Base-by-base conservation (phyloP, 1,140 invertebrate genomes). In the Palaemon carinicauda region DNA sequence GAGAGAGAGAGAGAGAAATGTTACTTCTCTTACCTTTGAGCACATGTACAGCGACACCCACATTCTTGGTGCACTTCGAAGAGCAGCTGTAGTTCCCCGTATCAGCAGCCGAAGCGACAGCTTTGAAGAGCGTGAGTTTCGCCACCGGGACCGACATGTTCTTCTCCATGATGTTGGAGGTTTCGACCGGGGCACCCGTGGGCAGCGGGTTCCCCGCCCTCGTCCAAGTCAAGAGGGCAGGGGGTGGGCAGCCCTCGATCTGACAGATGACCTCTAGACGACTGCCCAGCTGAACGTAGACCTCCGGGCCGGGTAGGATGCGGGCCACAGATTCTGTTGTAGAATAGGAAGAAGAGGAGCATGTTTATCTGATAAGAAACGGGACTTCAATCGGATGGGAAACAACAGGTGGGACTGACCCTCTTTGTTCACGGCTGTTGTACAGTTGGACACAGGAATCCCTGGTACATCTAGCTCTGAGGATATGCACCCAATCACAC, bases 11-110 rank as follows among this genome's bases (percentile, higher is more conserved):
- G 41, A 41, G 41, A 41, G 41, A 1, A 7, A 41, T 7, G 12
- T 41, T 9, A 41, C 12, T 24, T n/a, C 65, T 15, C 84, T 4
- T 31, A 87, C 84, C 84, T 87, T 71, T 60, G 9, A 87, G 41
- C 9, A 87, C 84, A 56, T 87, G 84, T 15, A 87, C 84, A 3
- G 84, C 80, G 14, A 87, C 84, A 33, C 80, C 80, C 9, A 80
- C 54, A 21, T 50, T 53, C 7, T 75, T 75, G 3, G 84, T 87
- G 54, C 84, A 87, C 56, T 75, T 77, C 15, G 84, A 87, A 15
- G 84, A 79, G 77, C 84, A 87, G 17, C 74, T 77, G 77, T 80
- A 80, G 21, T 29, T 69, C 24, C 77, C 84, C n/a, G 84, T 79
- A 77, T 87, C 74, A 17, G 50, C 41, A 9, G 84, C 54, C 0